phyloP scores from a whole-genome alignment of 1,140 invertebrate genomes.

The Heterodera schachtii region DNA sequence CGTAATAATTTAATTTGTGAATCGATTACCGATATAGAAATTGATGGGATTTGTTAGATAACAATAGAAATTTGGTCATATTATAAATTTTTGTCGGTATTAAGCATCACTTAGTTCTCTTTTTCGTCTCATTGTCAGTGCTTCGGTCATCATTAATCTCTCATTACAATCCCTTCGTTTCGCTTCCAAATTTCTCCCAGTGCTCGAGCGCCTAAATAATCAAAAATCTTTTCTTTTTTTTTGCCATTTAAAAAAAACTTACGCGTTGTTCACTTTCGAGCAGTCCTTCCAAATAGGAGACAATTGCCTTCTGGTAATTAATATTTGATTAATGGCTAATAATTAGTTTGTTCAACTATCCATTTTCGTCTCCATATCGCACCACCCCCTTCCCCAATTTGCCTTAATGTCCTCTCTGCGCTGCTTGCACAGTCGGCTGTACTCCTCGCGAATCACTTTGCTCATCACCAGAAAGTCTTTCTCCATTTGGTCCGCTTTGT shows the following conservation, averaged over 20 bases:
- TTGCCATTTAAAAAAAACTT: constrained; percentile 37
- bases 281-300: constrained; percentile 89
- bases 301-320: constrained; percentile 70
- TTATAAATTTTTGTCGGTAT: too few species aligned
- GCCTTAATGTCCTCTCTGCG: constrained; percentile 85
- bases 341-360: too few species aligned
- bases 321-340: neutral
- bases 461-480: constrained; percentile 77
- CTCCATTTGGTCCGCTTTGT: constrained; percentile 90
- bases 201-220: constrained; percentile 70
- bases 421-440: constrained; percentile 85
- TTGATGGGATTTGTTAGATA: too few species aligned
- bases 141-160: too few species aligned
- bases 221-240: constrained; percentile 25
- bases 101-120: too few species aligned
- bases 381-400: neutral
- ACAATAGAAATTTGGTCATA: too few species aligned
- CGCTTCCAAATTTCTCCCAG: constrained; percentile 71
- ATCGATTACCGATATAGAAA: too few species aligned
- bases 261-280: constrained; percentile 93
- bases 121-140: neutral
- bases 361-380: too few species aligned
- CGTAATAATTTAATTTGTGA: too few species aligned
- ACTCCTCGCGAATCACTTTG: constrained; percentile 89
- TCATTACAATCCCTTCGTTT: constrained; percentile 59